Percentiles rank a stretch among this genome's conserved stretches.
Evolutionary conservation across 2,797 vertebrate genomes (phyloP).

Genomic region (Rallus crepitans): DNA sequence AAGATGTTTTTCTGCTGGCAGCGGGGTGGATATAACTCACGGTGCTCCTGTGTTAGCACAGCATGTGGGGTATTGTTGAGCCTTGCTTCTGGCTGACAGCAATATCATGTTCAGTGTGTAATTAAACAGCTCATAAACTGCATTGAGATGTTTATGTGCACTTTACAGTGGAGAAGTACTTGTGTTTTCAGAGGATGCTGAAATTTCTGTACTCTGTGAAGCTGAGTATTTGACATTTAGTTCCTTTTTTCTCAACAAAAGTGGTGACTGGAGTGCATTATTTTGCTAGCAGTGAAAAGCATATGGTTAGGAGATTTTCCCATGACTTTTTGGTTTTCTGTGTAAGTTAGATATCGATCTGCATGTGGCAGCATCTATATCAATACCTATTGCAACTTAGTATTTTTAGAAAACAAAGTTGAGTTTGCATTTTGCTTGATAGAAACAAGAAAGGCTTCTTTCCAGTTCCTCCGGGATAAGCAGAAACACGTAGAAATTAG

Average conservation of each 20-base stretch:
- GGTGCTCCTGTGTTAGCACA: conserved; percentile 39
- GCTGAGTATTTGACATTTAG: neutral
- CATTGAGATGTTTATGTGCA: conserved; percentile 30
- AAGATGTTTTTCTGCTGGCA: conserved; percentile 17
- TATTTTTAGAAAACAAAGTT: neutral
- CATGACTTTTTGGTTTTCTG: neutral
- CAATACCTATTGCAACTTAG: neutral
- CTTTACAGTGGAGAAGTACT: neutral
- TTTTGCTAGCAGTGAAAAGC: neutral
- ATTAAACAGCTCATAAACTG: conserved; percentile 68
- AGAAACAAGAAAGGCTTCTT: neutral
- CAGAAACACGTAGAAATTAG: neutral
- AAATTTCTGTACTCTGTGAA: neutral
- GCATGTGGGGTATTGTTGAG: conserved; percentile 41
- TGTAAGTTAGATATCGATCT: neutral
- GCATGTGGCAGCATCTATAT: neutral
- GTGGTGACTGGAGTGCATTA: neutral
- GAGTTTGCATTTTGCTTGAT: neutral
- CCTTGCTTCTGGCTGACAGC: conserved; percentile 12
- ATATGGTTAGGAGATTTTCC: neutral
- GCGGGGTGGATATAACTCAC: neutral
- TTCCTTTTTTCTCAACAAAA: neutral
- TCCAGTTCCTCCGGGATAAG: neutral
- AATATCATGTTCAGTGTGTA: conserved; percentile 17
- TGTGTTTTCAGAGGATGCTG: neutral